phyloP scores from a whole-genome alignment of 2,113 vertebrate species.

The Rana temporaria region DNA sequence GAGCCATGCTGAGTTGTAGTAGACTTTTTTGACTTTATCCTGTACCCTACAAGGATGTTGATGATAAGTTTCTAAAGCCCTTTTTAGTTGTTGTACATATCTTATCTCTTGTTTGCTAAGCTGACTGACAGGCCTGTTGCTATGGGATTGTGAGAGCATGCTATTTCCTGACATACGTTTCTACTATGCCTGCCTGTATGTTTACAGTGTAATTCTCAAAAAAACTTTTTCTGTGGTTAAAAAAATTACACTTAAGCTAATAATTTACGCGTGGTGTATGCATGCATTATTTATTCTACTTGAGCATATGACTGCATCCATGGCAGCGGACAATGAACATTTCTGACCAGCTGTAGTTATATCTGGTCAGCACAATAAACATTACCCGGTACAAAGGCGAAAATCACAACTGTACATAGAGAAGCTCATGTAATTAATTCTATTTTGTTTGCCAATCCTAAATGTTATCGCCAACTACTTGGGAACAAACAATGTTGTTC shows the following conservation, averaged over 20 bases:
- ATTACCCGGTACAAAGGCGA: background rate
- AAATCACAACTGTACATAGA: background rate
- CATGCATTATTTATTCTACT: background rate
- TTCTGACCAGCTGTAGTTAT: background rate
- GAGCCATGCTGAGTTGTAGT: no score
- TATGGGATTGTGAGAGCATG: no score
- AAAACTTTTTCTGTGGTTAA: no score
- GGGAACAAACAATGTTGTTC: conserved; percentile 2
- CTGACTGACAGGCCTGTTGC: no score
- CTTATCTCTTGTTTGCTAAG: no score
- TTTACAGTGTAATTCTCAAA: no score
- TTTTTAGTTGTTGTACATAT: no score
- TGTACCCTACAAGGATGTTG: no score
- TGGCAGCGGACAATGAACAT: background rate
- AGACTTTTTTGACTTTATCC: no score
- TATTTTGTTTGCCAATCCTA: conserved; percentile 11
- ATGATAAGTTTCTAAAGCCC: no score
- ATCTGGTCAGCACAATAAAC: conserved; percentile 2
- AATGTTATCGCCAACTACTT: conserved; percentile 29
- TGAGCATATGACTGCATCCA: background rate
- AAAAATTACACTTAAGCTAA: background rate
- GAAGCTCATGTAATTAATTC: conserved; percentile 3
- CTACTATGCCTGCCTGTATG: no score
- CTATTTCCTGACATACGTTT: no score
- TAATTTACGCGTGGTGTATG: background rate